Conservation (phyloP, 2,888 invertebrate species). For the Spodoptera littoralis region DNA sequence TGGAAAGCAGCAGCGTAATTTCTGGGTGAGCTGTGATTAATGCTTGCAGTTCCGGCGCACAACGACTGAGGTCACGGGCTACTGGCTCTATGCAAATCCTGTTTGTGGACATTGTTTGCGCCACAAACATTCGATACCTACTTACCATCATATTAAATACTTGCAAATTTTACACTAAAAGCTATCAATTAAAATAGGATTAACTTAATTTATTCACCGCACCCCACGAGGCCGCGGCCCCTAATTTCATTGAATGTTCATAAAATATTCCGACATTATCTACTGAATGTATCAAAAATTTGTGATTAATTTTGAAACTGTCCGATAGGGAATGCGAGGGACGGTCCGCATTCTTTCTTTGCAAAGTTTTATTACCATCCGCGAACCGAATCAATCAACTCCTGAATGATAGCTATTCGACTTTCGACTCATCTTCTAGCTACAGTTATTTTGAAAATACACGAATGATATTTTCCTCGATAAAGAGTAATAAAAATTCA, state of each 20-base stretch:
- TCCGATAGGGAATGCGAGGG: constrained; percentile 16
- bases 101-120: constrained; percentile 23
- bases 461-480: background rate
- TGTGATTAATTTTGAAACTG: constrained; percentile 21
- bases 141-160: constrained; percentile 12
- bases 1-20: constrained; percentile 44
- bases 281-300: constrained; percentile 17
- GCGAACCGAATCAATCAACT: constrained; percentile 6
- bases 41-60: constrained; percentile 53
- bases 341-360: constrained; percentile 22
- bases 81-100: constrained; percentile 39
- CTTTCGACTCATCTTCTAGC: constrained; percentile 9
- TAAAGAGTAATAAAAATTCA: too few species aligned
- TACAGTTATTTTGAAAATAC: constrained; percentile 1
- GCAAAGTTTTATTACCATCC: constrained; percentile 13
- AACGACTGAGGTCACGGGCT: constrained; percentile 35
- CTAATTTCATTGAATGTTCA: constrained; percentile 10
- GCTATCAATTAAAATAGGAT: background rate
- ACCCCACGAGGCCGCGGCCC: background rate
- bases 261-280: constrained; percentile 13
- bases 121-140: constrained; percentile 3
- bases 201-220: constrained; percentile 4
- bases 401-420: constrained; percentile 19
- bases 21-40: constrained; percentile 55
- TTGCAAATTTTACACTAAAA: background rate